Evolutionary conservation across 2,113 vertebrate genomes (phyloP), one percentile per base, ranked within the genome.

Genomic region (Stigmatopora argus): DNA sequence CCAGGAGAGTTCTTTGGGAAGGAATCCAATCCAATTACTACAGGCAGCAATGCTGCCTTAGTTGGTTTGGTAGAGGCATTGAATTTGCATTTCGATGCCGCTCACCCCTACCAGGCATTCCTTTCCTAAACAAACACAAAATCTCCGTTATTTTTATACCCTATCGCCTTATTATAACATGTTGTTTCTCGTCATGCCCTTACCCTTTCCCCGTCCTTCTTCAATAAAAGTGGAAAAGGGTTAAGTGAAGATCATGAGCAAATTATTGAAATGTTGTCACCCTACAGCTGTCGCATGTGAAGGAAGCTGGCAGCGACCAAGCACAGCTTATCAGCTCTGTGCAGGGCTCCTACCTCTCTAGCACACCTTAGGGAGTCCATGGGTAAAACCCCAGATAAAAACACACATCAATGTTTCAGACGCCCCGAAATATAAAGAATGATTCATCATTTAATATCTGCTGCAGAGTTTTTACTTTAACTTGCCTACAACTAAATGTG

Each of bases 1-100:
- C 53, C 56, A 77, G 84, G 83, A 85, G 84, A 82, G 81, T 69
- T 87, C 74, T 89, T 90, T 84, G 89, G 92, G 92, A 92, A 86
- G 66, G 68, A 62, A 90, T 92, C 92, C 93, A 93, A 90, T 92
- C 84, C 79, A 92, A 89, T 93, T 93, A 92, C 78, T 93, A 92
- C 78, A 72, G 88, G 85, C 88, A 90, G 84, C 79, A 83, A 85
- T 68, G 84, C 88, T 89, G 85, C 80, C 85, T 87, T 68, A 74
- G 84, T 86, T 88, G 87, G 82, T 85, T 86, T 73, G 74, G 57
- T 41, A 41, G 80, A 79, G 69, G 74, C 85, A 83, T 83, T 86
- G 85, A 88, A 90, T 87, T 89, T 86, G 85, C 88, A 90, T 87
- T 89, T 90, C 89, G 83, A 70, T 79, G 68, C 73, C 81, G 76